Evolutionary conservation across 92 coral and sea anemone genomes (phyloP).

Genomic region (Epizoanthus illoricatus): DNA sequence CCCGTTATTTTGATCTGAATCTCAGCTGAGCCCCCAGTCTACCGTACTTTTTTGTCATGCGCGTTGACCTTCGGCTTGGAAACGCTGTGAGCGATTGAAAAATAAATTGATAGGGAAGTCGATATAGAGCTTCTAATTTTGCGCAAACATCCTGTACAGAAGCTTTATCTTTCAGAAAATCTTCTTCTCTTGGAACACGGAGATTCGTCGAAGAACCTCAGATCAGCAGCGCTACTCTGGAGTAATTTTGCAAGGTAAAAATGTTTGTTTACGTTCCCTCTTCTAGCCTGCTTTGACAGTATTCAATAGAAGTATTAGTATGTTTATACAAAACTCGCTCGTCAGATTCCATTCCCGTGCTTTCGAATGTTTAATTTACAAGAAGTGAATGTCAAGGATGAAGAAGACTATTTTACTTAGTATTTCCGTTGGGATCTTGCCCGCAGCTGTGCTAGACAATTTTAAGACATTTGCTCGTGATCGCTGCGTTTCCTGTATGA

Average conservation of each 20-base stretch:
- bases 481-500: too few relatives aligned
- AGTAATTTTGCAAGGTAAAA: slow-evolving; percentile 30
- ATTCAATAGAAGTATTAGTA: not conserved
- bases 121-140: not conserved
- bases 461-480: too few relatives aligned
- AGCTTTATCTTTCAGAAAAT: not conserved
- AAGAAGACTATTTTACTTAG: not conserved
- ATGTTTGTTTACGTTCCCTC: slow-evolving; percentile 10
- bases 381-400: not conserved
- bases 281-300: not conserved
- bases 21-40: slow-evolving; percentile 3
- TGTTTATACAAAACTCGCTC: not conserved
- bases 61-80: slow-evolving; percentile 2
- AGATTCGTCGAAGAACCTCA: not conserved
- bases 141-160: too few relatives aligned
- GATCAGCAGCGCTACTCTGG: not conserved
- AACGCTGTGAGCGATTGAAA: too few relatives aligned
- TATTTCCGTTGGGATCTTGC: not conserved
- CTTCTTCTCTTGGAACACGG: not conserved
- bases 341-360: too few relatives aligned
- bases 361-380: not conserved
- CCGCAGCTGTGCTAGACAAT: too few relatives aligned
- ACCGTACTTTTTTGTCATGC: slow-evolving; percentile 5
- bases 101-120: not conserved
- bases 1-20: too few relatives aligned